Evolutionary conservation across 2,888 invertebrate genomes (phyloP), one percentile per base, ranked within the genome.

Genomic region (Pseudococcus jackbeardsleyi): DNA sequence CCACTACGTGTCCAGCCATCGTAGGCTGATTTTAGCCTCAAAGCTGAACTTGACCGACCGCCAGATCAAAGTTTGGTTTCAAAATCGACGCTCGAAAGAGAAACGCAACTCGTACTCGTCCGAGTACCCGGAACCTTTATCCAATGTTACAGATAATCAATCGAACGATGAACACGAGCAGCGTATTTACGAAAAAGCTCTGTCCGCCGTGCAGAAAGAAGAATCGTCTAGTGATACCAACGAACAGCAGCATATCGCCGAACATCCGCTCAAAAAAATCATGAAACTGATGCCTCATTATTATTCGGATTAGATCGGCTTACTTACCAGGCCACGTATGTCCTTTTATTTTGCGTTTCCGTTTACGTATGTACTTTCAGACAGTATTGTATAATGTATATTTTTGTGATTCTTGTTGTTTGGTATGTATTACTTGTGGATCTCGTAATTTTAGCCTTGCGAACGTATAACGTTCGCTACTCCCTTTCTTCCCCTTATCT

Each of bases 81-180:
- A 90, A 86, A 90, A 90, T 89, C 89, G 90, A 72, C 89, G 90
- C 46, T 90, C 90, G 90, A 90, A 90, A 68, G 90, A 90, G 90
- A 90, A 90, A 85, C 88, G 88, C 15, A 89, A 90, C 89, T 86
- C 90, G 89, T 88, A 88, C 54, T 85, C 85, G 89, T 50, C 88
- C 26, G 88, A 88, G 46, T 84, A 82, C 42, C 64, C 85, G 39
- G 88, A 88, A 54, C 85, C 85, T n/a, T 48, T 88, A 68, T 26
- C 50, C 11, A 77, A 39, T 22, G 54, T 88, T 48, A 59, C 84
- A 26, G 88, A 88, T 59, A 88, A 88, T 54, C 88, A 82, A 42
- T 85, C 88, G 64, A 88, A 85, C n/a, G 88, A 88, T 50, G 88
- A 88, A 12, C 88, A 88, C 88, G 88, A 88, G 46, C 88, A 88